phyloP scores from a whole-genome alignment of 2,888 invertebrate species.

The Galeopsomyia nigrocyanea region DNA sequence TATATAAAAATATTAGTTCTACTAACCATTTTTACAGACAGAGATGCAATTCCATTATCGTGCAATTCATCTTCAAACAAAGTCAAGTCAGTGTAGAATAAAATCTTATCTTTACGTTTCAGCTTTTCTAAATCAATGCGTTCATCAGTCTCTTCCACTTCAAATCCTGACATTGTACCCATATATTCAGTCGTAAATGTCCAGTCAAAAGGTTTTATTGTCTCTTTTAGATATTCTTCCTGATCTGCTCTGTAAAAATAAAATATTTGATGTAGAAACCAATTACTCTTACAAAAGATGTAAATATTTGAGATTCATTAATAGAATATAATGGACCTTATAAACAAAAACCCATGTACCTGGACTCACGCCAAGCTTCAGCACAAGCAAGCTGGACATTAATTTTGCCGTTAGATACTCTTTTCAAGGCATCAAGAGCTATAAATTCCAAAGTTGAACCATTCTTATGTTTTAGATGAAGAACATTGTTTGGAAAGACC shows the following conservation, averaged over 20 bases:
- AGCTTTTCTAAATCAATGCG: constrained; percentile 89
- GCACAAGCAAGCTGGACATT: constrained; percentile 90
- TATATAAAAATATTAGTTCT: background rate
- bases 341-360: constrained; percentile 70
- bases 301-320: background rate
- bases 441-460: constrained; percentile 85
- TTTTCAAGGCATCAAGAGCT: constrained; percentile 89
- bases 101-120: constrained; percentile 89
- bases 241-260: constrained; percentile 74
- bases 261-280: constrained; percentile 2
- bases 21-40: constrained; percentile 93
- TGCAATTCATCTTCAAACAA: constrained; percentile 98
- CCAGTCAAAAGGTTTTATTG: constrained; percentile 96
- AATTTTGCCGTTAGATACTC: constrained; percentile 81
- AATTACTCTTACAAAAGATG: background rate
- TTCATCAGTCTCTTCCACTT: constrained; percentile 77
- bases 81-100: constrained; percentile 93
- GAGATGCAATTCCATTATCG: constrained; percentile 94
- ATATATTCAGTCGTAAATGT: constrained; percentile 94
- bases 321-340: background rate
- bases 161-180: constrained; percentile 80
- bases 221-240: constrained; percentile 75
- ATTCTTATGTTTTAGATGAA: constrained; percentile 78
- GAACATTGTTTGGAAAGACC: constrained; percentile 94
- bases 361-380: constrained; percentile 91